phyloP scores from a whole-genome alignment of 2,797 vertebrate species.

The Scolopax bukidnonensis region DNA sequence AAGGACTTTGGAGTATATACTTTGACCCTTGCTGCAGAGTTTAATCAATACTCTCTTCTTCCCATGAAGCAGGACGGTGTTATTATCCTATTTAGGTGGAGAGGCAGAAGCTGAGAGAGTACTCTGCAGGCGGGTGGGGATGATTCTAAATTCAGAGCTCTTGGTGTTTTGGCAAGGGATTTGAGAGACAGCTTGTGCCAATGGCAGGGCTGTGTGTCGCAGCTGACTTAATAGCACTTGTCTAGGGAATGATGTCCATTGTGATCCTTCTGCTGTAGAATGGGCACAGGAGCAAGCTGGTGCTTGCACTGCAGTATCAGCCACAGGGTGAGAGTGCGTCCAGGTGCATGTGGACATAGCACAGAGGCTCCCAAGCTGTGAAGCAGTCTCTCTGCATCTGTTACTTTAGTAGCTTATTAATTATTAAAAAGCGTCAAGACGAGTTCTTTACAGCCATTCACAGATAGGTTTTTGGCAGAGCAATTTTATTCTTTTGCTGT shows the following conservation, averaged over 20 bases:
- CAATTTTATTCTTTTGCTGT: not conserved
- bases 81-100: not conserved
- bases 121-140: not conserved
- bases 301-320: rapidly evolving
- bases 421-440: not conserved
- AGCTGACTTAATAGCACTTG: not conserved
- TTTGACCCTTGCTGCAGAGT: not conserved
- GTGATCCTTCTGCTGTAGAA: not conserved
- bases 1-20: not conserved
- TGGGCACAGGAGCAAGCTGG: not conserved
- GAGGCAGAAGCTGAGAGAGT: not conserved
- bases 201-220: not conserved
- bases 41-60: not conserved
- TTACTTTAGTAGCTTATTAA: not conserved
- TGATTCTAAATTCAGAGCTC: not conserved
- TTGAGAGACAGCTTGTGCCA: not conserved
- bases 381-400: not conserved
- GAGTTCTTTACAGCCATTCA: not conserved
- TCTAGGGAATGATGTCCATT: not conserved
- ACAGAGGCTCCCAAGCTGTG: rapidly evolving
- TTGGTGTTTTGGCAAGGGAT: not conserved
- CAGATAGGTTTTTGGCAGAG: not conserved
- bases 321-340: not conserved
- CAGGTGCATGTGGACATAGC: rapidly evolving
- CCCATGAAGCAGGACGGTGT: not conserved